Conservation (phyloP, 1,140 invertebrate species). For the Idris sp. region DNA sequence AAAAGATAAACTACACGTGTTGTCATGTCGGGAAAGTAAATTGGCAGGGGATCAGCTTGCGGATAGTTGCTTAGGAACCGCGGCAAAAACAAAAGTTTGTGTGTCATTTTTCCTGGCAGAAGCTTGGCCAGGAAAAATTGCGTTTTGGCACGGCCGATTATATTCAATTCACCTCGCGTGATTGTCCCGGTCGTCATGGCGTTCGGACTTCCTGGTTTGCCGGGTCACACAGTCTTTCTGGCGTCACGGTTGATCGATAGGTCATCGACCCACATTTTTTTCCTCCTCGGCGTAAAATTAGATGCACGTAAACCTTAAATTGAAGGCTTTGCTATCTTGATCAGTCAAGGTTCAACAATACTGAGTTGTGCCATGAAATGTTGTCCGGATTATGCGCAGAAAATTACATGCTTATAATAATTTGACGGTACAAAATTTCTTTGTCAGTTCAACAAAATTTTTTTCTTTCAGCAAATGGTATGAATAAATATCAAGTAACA, state of each 20-base stretch:
- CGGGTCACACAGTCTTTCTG: slow-evolving; percentile 59
- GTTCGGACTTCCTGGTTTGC: slow-evolving; percentile 55
- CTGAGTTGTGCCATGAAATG: neutral
- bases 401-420: no score
- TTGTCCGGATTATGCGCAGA: no score
- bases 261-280: slow-evolving; percentile 63
- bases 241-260: slow-evolving; percentile 67
- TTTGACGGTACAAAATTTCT: no score
- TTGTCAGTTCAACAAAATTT: no score
- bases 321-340: slow-evolving; percentile 19
- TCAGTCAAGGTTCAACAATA: slow-evolving; percentile 30
- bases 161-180: slow-evolving; percentile 47
- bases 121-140: slow-evolving; percentile 18
- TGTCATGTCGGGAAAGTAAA: slow-evolving; percentile 34
- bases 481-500: no score
- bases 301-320: slow-evolving; percentile 32
- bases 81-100: slow-evolving; percentile 40
- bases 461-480: no score
- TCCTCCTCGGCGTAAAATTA: slow-evolving; percentile 28
- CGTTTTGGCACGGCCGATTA: slow-evolving; percentile 2
- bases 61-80: slow-evolving; percentile 53
- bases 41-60: slow-evolving; percentile 5
- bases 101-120: slow-evolving; percentile 27
- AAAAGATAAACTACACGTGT: slow-evolving; percentile 26
- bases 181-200: slow-evolving; percentile 57